A percentile compares a stretch with the other conserved stretches of the same genome.
phyloP scores from a whole-genome alignment of 2,888 invertebrate species.

The Chrysolina americana region DNA sequence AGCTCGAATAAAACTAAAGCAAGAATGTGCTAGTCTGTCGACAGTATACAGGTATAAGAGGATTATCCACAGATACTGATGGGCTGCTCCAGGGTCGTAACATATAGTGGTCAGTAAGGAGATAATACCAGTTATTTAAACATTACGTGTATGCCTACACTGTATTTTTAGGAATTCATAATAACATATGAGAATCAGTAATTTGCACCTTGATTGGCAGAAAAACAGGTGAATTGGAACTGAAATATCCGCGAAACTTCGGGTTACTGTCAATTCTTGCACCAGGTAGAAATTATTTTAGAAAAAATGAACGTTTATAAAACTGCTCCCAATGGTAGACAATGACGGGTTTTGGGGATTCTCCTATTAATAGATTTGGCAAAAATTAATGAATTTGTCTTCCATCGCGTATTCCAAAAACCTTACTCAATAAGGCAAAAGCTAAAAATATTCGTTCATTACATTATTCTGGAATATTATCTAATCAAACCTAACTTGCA shows the following conservation, averaged over 20 bases:
- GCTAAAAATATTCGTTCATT: no score
- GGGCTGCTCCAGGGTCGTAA: slow-evolving; percentile 38
- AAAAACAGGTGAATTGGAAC: background rate
- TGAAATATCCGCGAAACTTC: background rate
- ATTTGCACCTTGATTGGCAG: background rate
- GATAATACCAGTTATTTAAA: background rate
- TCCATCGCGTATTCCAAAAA: no score
- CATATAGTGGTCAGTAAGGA: background rate
- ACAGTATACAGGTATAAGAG: slow-evolving; percentile 55
- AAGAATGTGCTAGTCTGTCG: slow-evolving; percentile 55
- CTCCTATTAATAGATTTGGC: no score
- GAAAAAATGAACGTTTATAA: no score
- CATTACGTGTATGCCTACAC: background rate
- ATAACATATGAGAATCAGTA: background rate
- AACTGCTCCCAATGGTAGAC: background rate
- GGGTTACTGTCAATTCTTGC: background rate
- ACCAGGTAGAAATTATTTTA: no score
- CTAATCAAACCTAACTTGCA: no score
- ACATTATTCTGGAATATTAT: no score
- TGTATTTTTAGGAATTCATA: background rate
- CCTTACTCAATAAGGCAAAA: no score
- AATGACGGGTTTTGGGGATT: no score
- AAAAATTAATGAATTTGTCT: no score
- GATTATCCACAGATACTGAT: slow-evolving; percentile 57
- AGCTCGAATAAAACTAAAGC: slow-evolving; percentile 47